Base-by-base conservation (phyloP, 2,888 invertebrate species). In the Sphaerophoria rueppellii region DNA sequence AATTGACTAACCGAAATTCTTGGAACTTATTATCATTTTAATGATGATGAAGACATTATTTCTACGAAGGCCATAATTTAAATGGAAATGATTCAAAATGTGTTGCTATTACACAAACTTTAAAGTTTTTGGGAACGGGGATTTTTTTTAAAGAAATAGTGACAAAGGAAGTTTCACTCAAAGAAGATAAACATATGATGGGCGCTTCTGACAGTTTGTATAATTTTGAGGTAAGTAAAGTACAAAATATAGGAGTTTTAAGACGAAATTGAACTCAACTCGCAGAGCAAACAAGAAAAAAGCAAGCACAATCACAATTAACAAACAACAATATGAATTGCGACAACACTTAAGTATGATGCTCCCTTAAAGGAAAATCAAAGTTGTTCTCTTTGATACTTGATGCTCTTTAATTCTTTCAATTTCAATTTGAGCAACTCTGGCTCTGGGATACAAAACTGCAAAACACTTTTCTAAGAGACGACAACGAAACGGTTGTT, bases 401-500 rank as follows among this genome's bases (percentile, higher is more conserved):
- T 40, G 43, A 43, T 43, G 11, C 43, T 43, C 43, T 43, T 60
- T 40, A 40, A 58, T 40, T 1, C 40, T 35, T 40, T n/a, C 6
- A 40, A 12, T 12, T 60, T 60, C 24, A 60, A 60, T 60, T 60
- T 40, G n/a, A 24, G 60, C 58, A 61, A 61, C 60, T 46, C 61
- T 63, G 48, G 46, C 60, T 46, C 61, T 63, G 48, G 46, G 48
- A 63, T 48, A 63, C 34, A 34, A 63, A 32, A n/a, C 11, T 63
- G 32, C 34, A 34, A 12, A n/a, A 4, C 37, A 61, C 11, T 12
- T 24, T 40, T 12, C 37, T 16, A 58, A 58, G 61, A 61, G 61
- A 61, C 32, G 34, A 32, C 43, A 12, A 43, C 43, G 43, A 46
- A 61, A 32, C 7, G 32, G 7, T 61, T 3, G 4, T 58, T 16